Base-by-base conservation (phyloP, 2,797 vertebrate species). In the Syngnathus acus region DNA sequence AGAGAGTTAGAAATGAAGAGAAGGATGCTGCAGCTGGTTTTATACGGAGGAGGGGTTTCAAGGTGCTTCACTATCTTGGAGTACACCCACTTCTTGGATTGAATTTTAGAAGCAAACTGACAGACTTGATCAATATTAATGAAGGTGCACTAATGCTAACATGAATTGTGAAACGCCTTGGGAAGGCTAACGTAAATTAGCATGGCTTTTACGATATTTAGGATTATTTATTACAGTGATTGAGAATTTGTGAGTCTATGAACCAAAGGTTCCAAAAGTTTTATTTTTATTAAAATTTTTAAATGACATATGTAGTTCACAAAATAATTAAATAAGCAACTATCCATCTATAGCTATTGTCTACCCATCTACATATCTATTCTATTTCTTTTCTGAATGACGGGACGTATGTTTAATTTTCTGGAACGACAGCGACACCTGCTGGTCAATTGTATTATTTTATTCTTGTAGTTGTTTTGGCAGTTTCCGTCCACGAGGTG, bases 21-120 rank as follows among this genome's bases (percentile, higher is more conserved):
- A 45, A 45, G 21, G 42, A 45, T 45, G 42, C 21, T 62, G 13
- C 21, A 45, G 21, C 42, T 26, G 60, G 37, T 62, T 62, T 62
- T 62, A 62, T 62, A 26, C 13, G 42, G 60, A 62, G 60, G 60
- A 62, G 42, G 60, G 60, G 55, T 17, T 37, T 45, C 14, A 45
- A 62, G 42, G 60, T 45, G 60, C 42, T 21, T 21, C 26, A 38
- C 5, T 7, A 32, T 6, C 13, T 26, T 8, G 21, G 17, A 26
- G 2, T 16, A 62, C 60, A 45, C 60, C 60, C 60, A 62, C 60
- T 62, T 58, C 6, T 17, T 57, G 7, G 14, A 43, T 14, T 8
- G 16, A 13, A 43, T 16, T 37, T 37, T 0, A 17, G 9, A 51
- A 37, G 11, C 10, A 57, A 16, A 21, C 10, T 8, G 5, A 57